Base-by-base conservation (phyloP, 2,113 vertebrate species). In the Sphaerodactylus townsendi region DNA sequence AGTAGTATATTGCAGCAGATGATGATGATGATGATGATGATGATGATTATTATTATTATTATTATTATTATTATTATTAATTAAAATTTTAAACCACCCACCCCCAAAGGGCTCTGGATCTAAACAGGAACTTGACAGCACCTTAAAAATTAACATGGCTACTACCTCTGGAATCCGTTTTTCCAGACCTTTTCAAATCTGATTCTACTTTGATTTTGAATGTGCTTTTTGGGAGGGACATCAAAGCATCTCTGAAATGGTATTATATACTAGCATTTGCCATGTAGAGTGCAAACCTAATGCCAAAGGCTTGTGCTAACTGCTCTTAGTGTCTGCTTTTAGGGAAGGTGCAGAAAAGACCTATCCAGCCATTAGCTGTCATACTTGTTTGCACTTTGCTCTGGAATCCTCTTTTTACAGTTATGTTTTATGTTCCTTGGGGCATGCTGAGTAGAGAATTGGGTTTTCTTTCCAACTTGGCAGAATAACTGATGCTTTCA, bases 381-480 rank as follows among this genome's bases (percentile, higher is more conserved):
- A 23, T 35, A 11, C 10, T 2, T 71, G 46, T 50, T 30, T 35
- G 17, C 8, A 4, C 21, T 39, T 30, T 72, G 33, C 62, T 77
- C 25, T 62, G 56, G 35, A 77, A 62, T 62, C 53, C 25, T 62
- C 59, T 62, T 62, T 39, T 77, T 41, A 35, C 33, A 19, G 19
- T 35, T 19, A 75, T 23, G 10, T 75, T 79, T 21, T 68, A 25
- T 48, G 21, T 50, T 35, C 21, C 33, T 50, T 48, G 4, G 23
- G 11, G 30, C 64, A 46, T 10, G n/a, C 14, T 35, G 4, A 8
- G n/a, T 68, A 11, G 10, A 28, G 33, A 46, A 56, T 70, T n/a
- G 21, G 6, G 6, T 85, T 72, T 79, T 87, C 79, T 86, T 71
- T 82, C 53, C 77, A 85, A 85, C 64, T 69, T 56, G 48, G 30